Percentiles rank a stretch among this genome's conserved stretches.
These are phyloP conservation scores for Gallinago undulata DNA, from an alignment of 2,113 vertebrate species.

Conservation along the genomic window DNA sequence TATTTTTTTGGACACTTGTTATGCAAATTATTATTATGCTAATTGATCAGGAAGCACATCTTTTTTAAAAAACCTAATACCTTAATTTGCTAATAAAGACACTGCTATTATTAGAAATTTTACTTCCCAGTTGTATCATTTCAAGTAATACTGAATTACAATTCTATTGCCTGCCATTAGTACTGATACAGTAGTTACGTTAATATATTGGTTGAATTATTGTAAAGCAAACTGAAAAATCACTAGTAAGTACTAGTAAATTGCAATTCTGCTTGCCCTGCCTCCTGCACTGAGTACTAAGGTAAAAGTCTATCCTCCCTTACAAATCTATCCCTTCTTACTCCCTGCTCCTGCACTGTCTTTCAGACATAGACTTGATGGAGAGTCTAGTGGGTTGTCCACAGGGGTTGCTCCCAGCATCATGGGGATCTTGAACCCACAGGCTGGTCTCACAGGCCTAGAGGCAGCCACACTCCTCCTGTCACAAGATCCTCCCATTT, in stretches of 20 bases:
- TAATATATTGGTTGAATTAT: neutral
- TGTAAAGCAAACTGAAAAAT: neutral
- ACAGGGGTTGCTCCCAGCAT: neutral
- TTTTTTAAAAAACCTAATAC: neutral
- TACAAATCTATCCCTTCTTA: neutral
- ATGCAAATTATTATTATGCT: neutral
- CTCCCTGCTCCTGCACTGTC: accelerated
- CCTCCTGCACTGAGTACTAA: neutral
- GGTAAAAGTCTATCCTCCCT: neutral
- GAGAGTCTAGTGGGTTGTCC: neutral
- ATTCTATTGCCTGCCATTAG: neutral
- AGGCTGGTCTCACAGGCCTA: neutral
- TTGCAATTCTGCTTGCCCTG: neutral
- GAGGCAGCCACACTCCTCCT: neutral
- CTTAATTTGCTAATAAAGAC: neutral
- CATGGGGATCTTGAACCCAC: neutral
- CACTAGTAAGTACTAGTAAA: neutral
- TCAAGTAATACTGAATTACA: neutral
- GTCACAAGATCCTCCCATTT: neutral
- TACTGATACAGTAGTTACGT: neutral
- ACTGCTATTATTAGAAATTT: neutral
- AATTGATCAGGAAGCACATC: neutral
- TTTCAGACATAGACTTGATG: neutral
- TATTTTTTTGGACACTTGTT: neutral
- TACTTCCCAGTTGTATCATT: neutral